Evolutionary conservation across 1,140 invertebrate species (phyloP).

Genomic region (Pseudomyrmex sp.): DNA sequence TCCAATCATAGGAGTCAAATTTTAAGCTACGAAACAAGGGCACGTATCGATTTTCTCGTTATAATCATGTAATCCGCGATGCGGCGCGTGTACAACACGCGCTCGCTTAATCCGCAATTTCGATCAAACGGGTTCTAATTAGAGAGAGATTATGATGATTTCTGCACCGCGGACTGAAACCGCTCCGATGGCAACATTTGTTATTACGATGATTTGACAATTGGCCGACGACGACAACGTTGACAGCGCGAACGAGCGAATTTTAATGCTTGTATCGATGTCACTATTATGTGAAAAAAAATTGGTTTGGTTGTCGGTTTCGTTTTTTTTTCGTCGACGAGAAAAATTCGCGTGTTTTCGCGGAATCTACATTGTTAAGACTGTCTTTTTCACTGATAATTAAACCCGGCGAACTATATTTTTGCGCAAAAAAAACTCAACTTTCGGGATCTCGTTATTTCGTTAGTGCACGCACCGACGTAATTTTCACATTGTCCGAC

Average conservation of each 20-base stretch:
- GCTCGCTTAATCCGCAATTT: slow-evolving; percentile 19
- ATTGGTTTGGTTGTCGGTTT: slow-evolving; percentile 33
- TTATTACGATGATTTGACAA: slow-evolving; percentile 37
- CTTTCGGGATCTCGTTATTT: slow-evolving; percentile 2
- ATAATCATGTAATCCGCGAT: slow-evolving; percentile 10
- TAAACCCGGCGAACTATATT: neutral
- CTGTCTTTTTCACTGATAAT: slow-evolving; percentile 20
- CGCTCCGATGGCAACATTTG: slow-evolving; percentile 20
- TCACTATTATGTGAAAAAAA: neutral
- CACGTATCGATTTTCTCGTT: neutral
- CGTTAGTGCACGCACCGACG: slow-evolving; percentile 1
- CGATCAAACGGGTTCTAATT: slow-evolving; percentile 42
- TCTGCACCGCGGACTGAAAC: neutral
- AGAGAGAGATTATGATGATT: slow-evolving; percentile 33
- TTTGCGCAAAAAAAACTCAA: neutral
- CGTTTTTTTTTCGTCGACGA: neutral
- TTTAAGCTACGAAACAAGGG: neutral
- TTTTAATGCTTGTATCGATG: slow-evolving; percentile 17
- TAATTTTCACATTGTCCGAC: slow-evolving; percentile 17
- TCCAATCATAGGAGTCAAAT: neutral
- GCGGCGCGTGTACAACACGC: neutral
- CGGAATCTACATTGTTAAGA: slow-evolving; percentile 14
- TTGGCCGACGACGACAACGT: slow-evolving; percentile 28
- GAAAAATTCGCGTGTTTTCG: neutral
- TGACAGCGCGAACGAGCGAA: slow-evolving; percentile 11